phyloP scores from a whole-genome alignment of 2,888 invertebrate species.

The Scaptomyza polygonia region DNA sequence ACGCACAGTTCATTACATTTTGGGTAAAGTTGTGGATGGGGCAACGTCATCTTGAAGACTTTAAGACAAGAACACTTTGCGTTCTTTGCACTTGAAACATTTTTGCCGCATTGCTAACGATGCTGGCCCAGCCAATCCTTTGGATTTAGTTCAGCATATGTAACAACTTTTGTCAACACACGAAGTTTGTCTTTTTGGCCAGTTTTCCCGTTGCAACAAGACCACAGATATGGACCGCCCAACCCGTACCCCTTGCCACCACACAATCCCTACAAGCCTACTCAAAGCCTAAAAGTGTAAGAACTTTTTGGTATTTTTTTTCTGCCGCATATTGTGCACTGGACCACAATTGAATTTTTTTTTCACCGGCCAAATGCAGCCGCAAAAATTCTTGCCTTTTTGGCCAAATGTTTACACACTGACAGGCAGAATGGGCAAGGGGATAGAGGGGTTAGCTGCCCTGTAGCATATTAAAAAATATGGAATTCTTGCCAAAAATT shows the following conservation, averaged over 20 bases:
- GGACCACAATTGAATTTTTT: slow-evolving; percentile 18
- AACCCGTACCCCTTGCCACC: neutral
- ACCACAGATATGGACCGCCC: neutral
- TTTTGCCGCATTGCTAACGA: slow-evolving; percentile 64
- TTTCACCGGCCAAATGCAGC: slow-evolving; percentile 18
- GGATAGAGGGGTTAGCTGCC: neutral
- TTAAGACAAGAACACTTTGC: slow-evolving; percentile 59
- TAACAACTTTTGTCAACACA: slow-evolving; percentile 58
- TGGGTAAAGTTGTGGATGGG: no score
- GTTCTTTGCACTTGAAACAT: slow-evolving; percentile 51
- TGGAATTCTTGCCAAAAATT: slow-evolving; percentile 31
- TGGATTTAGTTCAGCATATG: slow-evolving; percentile 38
- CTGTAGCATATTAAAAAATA: slow-evolving; percentile 34
- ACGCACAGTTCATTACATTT: neutral
- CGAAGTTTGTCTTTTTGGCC: slow-evolving; percentile 44
- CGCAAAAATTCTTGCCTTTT: slow-evolving; percentile 29
- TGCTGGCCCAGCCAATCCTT: neutral
- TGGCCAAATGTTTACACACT: slow-evolving; percentile 39
- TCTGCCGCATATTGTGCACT: slow-evolving; percentile 11
- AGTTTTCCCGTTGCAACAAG: slow-evolving; percentile 9
- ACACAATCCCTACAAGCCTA: neutral
- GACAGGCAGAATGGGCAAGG: neutral
- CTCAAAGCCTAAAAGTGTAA: slow-evolving; percentile 23
- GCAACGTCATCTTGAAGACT: slow-evolving; percentile 19
- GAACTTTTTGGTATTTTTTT: slow-evolving; percentile 27